Base-by-base conservation (phyloP, 2,113 vertebrate species). In the Pterocles orientalis region DNA sequence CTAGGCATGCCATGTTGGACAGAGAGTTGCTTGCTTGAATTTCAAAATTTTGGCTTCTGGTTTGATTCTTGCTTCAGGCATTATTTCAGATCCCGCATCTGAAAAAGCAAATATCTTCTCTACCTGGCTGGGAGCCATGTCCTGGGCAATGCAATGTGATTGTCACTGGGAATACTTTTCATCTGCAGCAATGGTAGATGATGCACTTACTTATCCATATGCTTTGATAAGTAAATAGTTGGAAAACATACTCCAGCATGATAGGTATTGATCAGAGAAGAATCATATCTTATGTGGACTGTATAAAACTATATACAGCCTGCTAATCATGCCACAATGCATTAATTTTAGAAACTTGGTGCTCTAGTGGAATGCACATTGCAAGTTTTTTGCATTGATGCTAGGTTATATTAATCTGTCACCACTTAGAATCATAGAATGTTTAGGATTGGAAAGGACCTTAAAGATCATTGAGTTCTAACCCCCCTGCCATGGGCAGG, bases 21-120 rank as follows among this genome's bases (percentile, higher is more conserved):
- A 85, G 84, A 69, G 48, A 80, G 50, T 92, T 92, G 65, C 66
- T 92, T 92, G 36, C 84, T 79, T 90, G 69, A 75, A 91, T 95
- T 93, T 92, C 57, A 84, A 18, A 77, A 77, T 85, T 72, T 79
- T 89, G 83, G 50, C 66, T 89, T 89, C 66, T 86, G 62, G 12
- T 89, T 95, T 90, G 69, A 93, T 94, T 83, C n/a, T 79, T 80
- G 80, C 84, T 94, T 75, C 87, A 57, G 76, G 92, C 89, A 8
- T 70, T 68, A 81, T 86, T 94, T 91, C 58, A 91, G 53, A 69
- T 84, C 33, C 61, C 18, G 41, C 15, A 57, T 85, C 43, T 89
- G 78, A 81, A 92, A 62, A 48, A 68, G 71, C 29, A 90, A 69
- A 39, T 53, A 86, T 62, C 57, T 82, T 82, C 36, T 75, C 14